Evolutionary conservation across 2,113 vertebrate species (phyloP).

Genomic region (Peromyscus polionotus): DNA sequence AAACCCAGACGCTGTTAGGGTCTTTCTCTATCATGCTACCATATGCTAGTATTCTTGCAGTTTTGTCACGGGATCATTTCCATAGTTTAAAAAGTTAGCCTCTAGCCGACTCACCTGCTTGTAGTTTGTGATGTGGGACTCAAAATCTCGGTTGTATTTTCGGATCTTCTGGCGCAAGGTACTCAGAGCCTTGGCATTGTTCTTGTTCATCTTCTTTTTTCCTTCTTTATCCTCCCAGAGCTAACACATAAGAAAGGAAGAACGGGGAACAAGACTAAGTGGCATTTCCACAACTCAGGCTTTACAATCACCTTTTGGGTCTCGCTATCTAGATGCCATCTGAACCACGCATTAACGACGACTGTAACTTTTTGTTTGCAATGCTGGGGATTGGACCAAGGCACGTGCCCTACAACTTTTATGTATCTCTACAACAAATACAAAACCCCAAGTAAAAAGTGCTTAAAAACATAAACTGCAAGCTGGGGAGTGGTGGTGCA

Average conservation of each 20-base stretch:
- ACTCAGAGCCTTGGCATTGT: slow-evolving; percentile 95
- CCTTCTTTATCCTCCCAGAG: slow-evolving; percentile 96
- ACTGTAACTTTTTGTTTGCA: background rate
- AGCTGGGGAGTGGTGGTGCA: background rate
- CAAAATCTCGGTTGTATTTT: slow-evolving; percentile 95
- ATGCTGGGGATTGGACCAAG: no score
- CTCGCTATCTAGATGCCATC: background rate
- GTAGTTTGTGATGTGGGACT: slow-evolving; percentile 90
- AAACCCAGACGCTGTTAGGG: no score
- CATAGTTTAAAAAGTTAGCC: background rate
- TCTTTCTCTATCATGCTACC: background rate
- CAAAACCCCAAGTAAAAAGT: background rate
- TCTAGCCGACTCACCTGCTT: slow-evolving; percentile 89
- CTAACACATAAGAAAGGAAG: slow-evolving; percentile 76
- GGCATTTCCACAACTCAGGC: background rate
- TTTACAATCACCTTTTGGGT: background rate
- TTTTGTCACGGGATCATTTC: background rate
- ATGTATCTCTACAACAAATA: background rate
- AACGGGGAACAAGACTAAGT: background rate
- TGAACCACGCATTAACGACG: background rate
- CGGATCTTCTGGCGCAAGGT: slow-evolving; percentile 95
- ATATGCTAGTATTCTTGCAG: background rate
- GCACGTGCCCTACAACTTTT: background rate
- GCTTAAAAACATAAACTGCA: background rate
- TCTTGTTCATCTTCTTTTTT: slow-evolving; percentile 98